Evolutionary conservation across 1,140 invertebrate species (phyloP), one percentile per base, ranked within the genome.

Genomic region (Drosophila ficusphila): DNA sequence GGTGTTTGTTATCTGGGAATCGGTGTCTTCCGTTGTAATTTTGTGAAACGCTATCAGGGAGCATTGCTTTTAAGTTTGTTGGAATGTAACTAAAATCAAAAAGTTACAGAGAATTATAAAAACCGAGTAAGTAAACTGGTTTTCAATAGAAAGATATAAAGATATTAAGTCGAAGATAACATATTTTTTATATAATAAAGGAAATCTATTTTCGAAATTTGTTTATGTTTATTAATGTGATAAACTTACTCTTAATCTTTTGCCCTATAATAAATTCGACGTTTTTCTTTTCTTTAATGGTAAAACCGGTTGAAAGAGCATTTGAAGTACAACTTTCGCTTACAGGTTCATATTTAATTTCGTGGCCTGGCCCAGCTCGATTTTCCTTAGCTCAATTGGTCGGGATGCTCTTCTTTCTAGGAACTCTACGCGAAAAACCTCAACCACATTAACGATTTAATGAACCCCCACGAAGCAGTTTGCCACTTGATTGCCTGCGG

Each of bases 401-500:
- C 25, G 33, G 44, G 49, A 41, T 14, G 36, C 19, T n/a, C 27
- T 41, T 51, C 5, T n/a, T n/a, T 27, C 2, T 3, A 2, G 12
- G 60, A 31, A 31, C 29, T 16, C n/a, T 12, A 8, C 14, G 44
- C 19, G 19, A 42, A 42, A 46, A 65, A 34, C 31, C 64, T 16
- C 31, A 47, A 39, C 48, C 64, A 39, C 41, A 69, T 69, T 56
- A 69, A 52, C 62, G 68, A 69, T 39, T 69, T 69, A 69, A 69
- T 69, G 64, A 69, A 69, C 64, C 49, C 49, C 64, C 64, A 33
- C 36, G 25, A 69, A 69, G 41, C 64, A 36, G 64, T 54, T 69
- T 67, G 61, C 61, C 61, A 68, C 61, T 68, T 68, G 64, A 68
- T 68, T 68, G 64, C 64, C 64, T 34, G 46, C 47, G 64, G 49